Evolutionary conservation across 2,888 invertebrate genomes (phyloP), one percentile per base, ranked within the genome.

Genomic region (Ferrisia virgata): DNA sequence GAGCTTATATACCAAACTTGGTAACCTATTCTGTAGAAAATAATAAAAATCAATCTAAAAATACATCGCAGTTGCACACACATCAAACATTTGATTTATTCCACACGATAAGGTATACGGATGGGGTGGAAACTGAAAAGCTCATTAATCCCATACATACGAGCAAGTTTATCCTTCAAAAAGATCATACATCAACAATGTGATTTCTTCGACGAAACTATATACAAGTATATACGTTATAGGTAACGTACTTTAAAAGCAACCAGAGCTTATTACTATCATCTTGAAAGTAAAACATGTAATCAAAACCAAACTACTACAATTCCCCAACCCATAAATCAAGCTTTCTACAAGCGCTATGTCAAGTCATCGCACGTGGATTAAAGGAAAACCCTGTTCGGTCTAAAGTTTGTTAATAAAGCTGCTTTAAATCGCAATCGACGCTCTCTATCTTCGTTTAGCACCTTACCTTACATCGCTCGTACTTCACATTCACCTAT

Each of bases 281-380:
- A 76, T 76, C 72, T 76, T 76, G 72, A 76, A 76, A 33, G 72
- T 33, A 76, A 76, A 36, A 36, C 72, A 64, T 64, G 64, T 36
- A 76, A 76, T 76, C 36, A 36, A 76, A 76, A 76, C 36, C 69
- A 15, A 69, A 69, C 72, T 76, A 76, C 72, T 76, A 76, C 72
- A 36, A 76, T 76, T 76, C 36, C 33, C 72, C 72, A 36, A 36
- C 33, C 72, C 72, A 76, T 76, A 76, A 76, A 76, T 76, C 72
- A 76, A 76, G 72, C 72, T 76, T 76, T 31, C 33, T 36, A 76
- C 22, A 64, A 18, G 72, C 31, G 72, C 15, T 36, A 28, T 36
- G 31, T 33, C 72, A 28, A 76, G 72, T 76, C 72, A 76, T 76
- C 72, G 72, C 72, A 76, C 72, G 72, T 76, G 72, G 72, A 36